Evolutionary conservation across 2,113 vertebrate species (phyloP), one percentile per base, ranked within the genome.

Genomic region (Phrynosoma platyrhinos): DNA sequence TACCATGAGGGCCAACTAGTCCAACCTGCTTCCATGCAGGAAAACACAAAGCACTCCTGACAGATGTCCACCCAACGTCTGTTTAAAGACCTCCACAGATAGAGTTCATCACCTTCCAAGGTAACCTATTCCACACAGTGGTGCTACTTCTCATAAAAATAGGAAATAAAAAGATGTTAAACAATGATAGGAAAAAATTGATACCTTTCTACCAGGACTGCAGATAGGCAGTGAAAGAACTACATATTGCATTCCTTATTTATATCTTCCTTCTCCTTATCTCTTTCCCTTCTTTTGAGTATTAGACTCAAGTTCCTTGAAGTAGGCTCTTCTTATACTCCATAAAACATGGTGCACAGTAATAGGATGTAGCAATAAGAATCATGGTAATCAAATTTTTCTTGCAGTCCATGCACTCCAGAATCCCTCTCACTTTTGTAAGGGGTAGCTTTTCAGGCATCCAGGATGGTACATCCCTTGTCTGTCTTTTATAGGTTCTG

Each of bases 401-500:
- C 55, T 62, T 78, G 74, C 25, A 53, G 9, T 71, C 18, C 82
- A 12, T 9, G 4, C 7, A 18, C n/a, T 9, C 3, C 30, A 36
- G 52, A 52, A 83, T 69, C 10, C 13, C 58, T 9, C 4, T n/a
- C 21, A 30, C n/a, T 9, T 30, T 27, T 42, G 18, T 64, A 36
- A 14, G 30, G 1, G 13, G 25, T 10, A n/a, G 40, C 2, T 36
- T 5, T 16, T 30, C 25, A 9, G 21, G 27, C 64, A 27, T 36
- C n/a, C 6, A 14, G 14, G 1, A 4, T 47, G 5, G 66, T 25
- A 5, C 13, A 8, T 25, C 30, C 52, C 23, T 69, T 36, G 14
- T 58, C 32, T 42, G 13, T 68, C 5, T 13, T 53, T 82, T 82
- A 25, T 88, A 98, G 98, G 95, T 99, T 18, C 90, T 98, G 94